A percentile compares a stretch with the other conserved stretches of the same genome.
These are phyloP conservation scores for Diplodus sargus DNA, from an alignment of 2,797 vertebrate genomes.

Conservation along the genomic window DNA sequence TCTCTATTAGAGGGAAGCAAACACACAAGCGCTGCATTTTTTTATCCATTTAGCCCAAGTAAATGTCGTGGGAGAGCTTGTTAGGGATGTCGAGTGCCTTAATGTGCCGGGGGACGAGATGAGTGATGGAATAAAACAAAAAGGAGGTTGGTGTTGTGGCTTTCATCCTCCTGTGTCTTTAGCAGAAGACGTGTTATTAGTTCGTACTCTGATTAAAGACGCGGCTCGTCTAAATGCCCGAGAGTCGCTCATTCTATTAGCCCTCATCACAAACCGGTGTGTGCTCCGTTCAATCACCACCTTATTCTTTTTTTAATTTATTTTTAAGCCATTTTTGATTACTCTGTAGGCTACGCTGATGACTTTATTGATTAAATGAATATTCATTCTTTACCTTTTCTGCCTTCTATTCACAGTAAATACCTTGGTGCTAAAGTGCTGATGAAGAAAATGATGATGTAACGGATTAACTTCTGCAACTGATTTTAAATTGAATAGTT, in stretches of 20 bases:
- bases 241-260: slow-evolving; percentile 65
- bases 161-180: slow-evolving; percentile 68
- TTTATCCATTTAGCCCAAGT: slow-evolving; percentile 62
- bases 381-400: slow-evolving; percentile 33
- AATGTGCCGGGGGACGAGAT: slow-evolving; percentile 69
- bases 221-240: slow-evolving; percentile 45
- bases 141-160: slow-evolving; percentile 34
- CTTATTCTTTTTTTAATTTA: neutral
- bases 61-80: slow-evolving; percentile 63
- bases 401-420: neutral
- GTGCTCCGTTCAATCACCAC: slow-evolving; percentile 33
- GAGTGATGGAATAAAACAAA: slow-evolving; percentile 68
- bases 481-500: neutral
- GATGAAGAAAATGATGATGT: neutral
- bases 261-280: neutral
- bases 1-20: slow-evolving; percentile 21
- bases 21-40: slow-evolving; percentile 17
- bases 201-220: slow-evolving; percentile 69
- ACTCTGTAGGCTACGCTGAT: slow-evolving; percentile 27
- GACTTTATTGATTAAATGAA: slow-evolving; percentile 48
- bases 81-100: slow-evolving; percentile 59
- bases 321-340: slow-evolving; percentile 35
- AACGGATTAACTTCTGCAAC: neutral
- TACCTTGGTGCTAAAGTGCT: no score
- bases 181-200: slow-evolving; percentile 62